Evolutionary conservation across 2,113 vertebrate species (phyloP).

Genomic region (Kobus ellipsiprymnus): DNA sequence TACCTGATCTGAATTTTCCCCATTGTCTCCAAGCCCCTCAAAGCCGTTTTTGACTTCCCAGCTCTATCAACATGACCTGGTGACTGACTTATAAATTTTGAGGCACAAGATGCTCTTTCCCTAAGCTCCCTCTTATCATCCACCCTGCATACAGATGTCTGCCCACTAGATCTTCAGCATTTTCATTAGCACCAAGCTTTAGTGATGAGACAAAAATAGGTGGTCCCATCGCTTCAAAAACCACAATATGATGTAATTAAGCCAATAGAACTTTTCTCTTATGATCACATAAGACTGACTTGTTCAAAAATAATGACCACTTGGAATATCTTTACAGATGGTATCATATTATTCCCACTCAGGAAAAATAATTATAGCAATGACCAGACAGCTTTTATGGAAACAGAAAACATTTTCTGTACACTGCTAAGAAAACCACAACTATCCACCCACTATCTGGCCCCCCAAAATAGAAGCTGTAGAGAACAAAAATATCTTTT

Average conservation of each 20-base stretch:
- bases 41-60: neutral
- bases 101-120: neutral
- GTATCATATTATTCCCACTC: neutral
- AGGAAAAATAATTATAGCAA: conserved; percentile 25
- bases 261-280: neutral
- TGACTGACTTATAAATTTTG: neutral
- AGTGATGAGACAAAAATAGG: neutral
- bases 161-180: neutral
- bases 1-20: neutral
- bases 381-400: neutral
- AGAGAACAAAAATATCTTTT: neutral
- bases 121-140: neutral
- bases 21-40: neutral
- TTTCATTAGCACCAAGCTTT: neutral
- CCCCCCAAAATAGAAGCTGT: neutral
- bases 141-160: neutral
- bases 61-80: neutral
- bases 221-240: neutral
- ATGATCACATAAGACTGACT: neutral
- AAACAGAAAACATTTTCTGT: neutral
- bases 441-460: neutral
- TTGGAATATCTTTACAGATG: neutral
- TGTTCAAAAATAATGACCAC: neutral
- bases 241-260: neutral
- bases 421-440: neutral